These are phyloP conservation scores for Caenorhabditis briggsae DNA, from an alignment of 1,140 invertebrate genomes.

Conservation along the genomic window DNA sequence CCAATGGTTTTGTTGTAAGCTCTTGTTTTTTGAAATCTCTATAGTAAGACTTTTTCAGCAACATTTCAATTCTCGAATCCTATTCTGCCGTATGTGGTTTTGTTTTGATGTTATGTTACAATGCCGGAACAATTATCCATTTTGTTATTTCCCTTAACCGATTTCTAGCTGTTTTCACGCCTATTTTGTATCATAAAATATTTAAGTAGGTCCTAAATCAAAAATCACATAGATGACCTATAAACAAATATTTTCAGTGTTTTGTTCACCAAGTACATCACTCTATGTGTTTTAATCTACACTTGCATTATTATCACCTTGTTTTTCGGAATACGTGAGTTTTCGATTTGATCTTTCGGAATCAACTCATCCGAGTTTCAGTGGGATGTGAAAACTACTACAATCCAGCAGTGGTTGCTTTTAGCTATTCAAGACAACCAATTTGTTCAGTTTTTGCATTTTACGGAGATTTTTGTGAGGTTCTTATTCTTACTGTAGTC, in stretches of 20 bases:
- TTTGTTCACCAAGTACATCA: conserved; percentile 13
- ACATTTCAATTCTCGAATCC: neutral
- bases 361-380: neutral
- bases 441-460: conserved; percentile 8
- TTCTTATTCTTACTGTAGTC: neutral
- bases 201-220: neutral
- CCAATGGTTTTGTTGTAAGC: conserved; percentile 31
- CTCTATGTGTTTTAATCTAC: conserved; percentile 3
- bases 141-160: conserved; percentile 30
- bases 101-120: conserved; percentile 20
- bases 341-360: neutral
- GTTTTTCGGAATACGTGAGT: conserved; percentile 31
- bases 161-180: conserved; percentile 27
- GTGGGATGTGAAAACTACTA: conserved; percentile 41
- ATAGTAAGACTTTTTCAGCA: neutral
- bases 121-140: conserved; percentile 2
- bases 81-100: neutral
- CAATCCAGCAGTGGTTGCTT: conserved; percentile 10
- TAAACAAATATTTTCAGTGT: neutral
- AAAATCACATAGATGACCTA: neutral
- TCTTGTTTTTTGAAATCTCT: neutral
- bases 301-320: conserved; percentile 22
- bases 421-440: neutral
- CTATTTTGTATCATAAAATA: conserved; percentile 30
- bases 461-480: conserved; percentile 4